Conservation (phyloP, 1,140 invertebrate species). For the Cyphomyrmex costatus region DNA sequence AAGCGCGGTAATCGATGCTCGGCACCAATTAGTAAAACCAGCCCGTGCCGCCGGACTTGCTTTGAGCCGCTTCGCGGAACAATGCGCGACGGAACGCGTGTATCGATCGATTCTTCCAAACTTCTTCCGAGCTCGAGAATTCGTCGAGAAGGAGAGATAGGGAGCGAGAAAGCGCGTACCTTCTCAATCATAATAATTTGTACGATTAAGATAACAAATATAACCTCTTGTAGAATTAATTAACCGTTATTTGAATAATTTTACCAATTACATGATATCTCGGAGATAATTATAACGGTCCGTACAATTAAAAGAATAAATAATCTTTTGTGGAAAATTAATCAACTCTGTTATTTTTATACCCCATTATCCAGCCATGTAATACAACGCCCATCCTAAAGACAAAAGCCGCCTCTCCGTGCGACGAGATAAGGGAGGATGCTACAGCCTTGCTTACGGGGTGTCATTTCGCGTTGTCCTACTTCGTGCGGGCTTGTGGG, state of each 20-base stretch:
- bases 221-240: not conserved
- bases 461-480: constrained; percentile 62
- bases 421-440: constrained; percentile 27
- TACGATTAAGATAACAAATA: not conserved
- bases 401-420: not conserved
- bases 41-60: constrained; percentile 74
- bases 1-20: constrained; percentile 80
- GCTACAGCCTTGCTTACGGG: constrained; percentile 42
- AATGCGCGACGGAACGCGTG: constrained; percentile 74
- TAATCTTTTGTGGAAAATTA: not conserved
- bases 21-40: constrained; percentile 82
- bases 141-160: not conserved
- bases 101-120: constrained; percentile 77
- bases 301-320: not conserved
- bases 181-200: not conserved
- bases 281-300: not conserved
- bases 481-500: constrained; percentile 35
- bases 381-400: not conserved
- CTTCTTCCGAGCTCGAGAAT: constrained; percentile 46
- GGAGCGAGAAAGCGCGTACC: not conserved
- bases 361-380: not conserved
- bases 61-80: constrained; percentile 77
- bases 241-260: not conserved
- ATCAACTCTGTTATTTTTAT: not conserved
- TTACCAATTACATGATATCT: not conserved